Evolutionary conservation across 2,113 vertebrate species (phyloP).

Genomic region (Argyrosomus japonicus): DNA sequence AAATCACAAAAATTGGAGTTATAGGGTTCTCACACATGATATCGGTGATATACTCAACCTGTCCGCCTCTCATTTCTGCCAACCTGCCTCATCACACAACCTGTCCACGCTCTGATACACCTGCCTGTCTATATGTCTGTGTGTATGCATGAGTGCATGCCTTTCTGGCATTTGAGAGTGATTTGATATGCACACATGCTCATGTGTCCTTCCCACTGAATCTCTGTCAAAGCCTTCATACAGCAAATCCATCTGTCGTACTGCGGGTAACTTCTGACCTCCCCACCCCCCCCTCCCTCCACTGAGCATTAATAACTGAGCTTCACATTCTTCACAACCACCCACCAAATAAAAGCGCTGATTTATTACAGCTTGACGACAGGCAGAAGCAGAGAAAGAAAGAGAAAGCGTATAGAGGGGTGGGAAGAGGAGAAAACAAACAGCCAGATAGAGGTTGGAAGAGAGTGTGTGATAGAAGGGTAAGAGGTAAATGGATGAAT

Average conservation of each 20-base stretch:
- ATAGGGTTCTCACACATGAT: slow-evolving; percentile 30
- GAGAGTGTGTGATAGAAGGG: slow-evolving; percentile 28
- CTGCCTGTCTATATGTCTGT: slow-evolving; percentile 54
- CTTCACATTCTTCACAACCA: slow-evolving; percentile 54
- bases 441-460: slow-evolving; percentile 17
- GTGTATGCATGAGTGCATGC: slow-evolving; percentile 18
- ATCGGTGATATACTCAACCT: slow-evolving; percentile 38
- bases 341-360: slow-evolving; percentile 65
- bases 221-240: slow-evolving; percentile 42
- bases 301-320: slow-evolving; percentile 50
- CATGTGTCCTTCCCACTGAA: slow-evolving; percentile 34
- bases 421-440: slow-evolving; percentile 48
- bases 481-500: slow-evolving; percentile 57
- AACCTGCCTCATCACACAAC: slow-evolving; percentile 53
- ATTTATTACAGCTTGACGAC: slow-evolving; percentile 72
- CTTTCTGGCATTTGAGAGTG: slow-evolving; percentile 38
- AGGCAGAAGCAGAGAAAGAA: slow-evolving; percentile 15
- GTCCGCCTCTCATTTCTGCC: slow-evolving; percentile 43
- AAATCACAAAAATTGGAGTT: slow-evolving; percentile 37
- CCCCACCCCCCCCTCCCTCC: slow-evolving; percentile 7
- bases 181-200: slow-evolving; percentile 42
- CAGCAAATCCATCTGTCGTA: slow-evolving; percentile 50
- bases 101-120: slow-evolving; percentile 64
- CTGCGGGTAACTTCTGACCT: slow-evolving; percentile 54
- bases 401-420: slow-evolving; percentile 25